Base-by-base conservation (phyloP, 2,888 invertebrate genomes). In the Agelastica alni region DNA sequence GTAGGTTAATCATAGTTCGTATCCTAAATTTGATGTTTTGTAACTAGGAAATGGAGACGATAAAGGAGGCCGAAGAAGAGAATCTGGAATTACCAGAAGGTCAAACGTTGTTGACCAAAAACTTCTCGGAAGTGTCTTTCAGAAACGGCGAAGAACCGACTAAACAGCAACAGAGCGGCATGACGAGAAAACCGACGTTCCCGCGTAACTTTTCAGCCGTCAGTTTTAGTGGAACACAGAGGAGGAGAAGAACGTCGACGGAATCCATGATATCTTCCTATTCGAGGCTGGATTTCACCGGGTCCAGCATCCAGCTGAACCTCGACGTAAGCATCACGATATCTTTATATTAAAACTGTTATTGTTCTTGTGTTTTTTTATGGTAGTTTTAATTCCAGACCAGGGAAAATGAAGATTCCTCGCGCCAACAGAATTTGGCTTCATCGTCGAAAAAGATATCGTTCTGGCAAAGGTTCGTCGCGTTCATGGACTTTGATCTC, bases 231-330 rank as follows among this genome's bases (percentile, higher is more conserved):
- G 59, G 70, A 9, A 63, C 62, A 5, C 61, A 54, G 18, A 66
- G 66, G 45, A 65, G 62, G 42, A 58, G 69, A 34, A 66, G 72
- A 52, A 64, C 70, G 44, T 69, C 72, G 4, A 73, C 70, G 69
- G 83, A 83, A 43, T 87, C 88, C 1, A 85, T 88, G 28, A 84
- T 87, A 63, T 87, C 87, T 12, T 87, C 85, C 70, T 83, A 87
- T 61, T 88, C 88, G 0, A 83, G 85, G 63, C 82, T 88, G 82
- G 88, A 88, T 75, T 88, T 88, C 73, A 87, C 85, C 26, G 88
- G 88, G 58, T 88, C 88, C 64, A 86, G 85, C 70, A 75, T 87
- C 55, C 87, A 87, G 69, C 78, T 88, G 53, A 86, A 87, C 72
- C 78, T 87, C 59, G 72, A 75, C 64, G 85, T 85, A 72, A 76